These are phyloP conservation scores for Noctua comes DNA, from an alignment of 2,888 invertebrate genomes.

Conservation along the genomic window DNA sequence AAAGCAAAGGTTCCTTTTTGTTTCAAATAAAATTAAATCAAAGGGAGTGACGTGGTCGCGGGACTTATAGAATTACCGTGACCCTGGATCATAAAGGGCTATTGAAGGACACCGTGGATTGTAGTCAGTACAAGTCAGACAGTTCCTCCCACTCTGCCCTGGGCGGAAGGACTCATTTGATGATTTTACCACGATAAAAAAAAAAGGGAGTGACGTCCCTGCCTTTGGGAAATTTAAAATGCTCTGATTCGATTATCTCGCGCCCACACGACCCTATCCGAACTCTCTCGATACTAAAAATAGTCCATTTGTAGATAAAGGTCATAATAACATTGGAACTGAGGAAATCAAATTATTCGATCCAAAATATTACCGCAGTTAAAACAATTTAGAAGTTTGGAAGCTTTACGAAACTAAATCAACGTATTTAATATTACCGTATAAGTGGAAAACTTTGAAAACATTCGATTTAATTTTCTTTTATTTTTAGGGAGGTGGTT, in stretches of 20 bases:
- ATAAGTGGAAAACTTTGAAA: background rate
- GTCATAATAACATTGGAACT: background rate
- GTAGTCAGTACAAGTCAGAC: too few relatives aligned
- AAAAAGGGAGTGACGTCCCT: constrained; percentile 39
- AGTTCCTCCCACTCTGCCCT: too few relatives aligned
- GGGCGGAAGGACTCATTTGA: too few relatives aligned
- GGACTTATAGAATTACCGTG: too few relatives aligned
- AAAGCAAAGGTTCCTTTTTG: constrained; percentile 33
- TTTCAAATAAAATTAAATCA: constrained; percentile 62
- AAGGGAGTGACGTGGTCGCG: constrained; percentile 42
- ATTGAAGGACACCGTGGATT: too few relatives aligned
- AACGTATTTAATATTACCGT: too few relatives aligned
- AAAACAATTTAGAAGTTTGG: background rate
- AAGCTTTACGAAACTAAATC: background rate
- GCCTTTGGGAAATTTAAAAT: constrained; percentile 73
- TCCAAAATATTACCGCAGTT: background rate
- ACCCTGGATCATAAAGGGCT: too few relatives aligned
- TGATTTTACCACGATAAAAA: too few relatives aligned
- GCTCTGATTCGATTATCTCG: constrained; percentile 70
- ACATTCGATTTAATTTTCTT: background rate
- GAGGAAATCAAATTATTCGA: background rate
- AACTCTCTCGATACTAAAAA: constrained; percentile 46
- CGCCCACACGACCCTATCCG: constrained; percentile 25
- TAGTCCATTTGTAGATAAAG: constrained; percentile 51
- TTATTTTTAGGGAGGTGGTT: background rate